These are phyloP conservation scores for Stenurella melanura DNA, from an alignment of 2,888 invertebrate genomes.

Conservation along the genomic window DNA sequence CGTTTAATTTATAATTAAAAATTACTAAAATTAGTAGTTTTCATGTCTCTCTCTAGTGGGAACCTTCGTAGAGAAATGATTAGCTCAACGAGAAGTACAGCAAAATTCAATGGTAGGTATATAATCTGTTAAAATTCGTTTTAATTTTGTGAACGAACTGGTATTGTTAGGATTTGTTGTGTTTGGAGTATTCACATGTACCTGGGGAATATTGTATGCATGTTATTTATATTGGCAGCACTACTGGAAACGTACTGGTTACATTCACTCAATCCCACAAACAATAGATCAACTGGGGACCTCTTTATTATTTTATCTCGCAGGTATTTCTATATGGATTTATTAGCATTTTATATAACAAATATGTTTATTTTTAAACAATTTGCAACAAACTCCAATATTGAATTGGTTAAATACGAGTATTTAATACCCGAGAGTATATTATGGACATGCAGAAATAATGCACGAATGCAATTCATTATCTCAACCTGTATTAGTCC, in stretches of 20 bases:
- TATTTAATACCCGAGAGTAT: background rate
- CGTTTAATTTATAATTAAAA: too few species aligned
- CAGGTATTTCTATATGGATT: conserved; percentile 51
- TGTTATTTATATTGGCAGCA: conserved; percentile 54
- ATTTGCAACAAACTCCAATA: background rate
- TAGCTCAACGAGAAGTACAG: background rate
- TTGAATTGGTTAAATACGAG: background rate
- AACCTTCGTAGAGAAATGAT: background rate
- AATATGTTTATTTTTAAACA: conserved; percentile 1
- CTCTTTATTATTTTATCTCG: conserved; percentile 55
- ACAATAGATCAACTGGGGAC: conserved; percentile 54
- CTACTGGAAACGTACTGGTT: conserved; percentile 51
- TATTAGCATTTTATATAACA: conserved; percentile 42
- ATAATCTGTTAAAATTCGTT: background rate
- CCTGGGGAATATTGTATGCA: conserved; percentile 44
- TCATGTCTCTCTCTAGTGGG: background rate
- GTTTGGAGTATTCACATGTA: conserved; percentile 4
- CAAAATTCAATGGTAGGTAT: background rate
- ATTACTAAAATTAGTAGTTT: background rate
- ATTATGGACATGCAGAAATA: background rate
- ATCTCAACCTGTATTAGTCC: too few species aligned
- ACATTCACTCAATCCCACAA: conserved; percentile 45
- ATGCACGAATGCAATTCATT: too few species aligned
- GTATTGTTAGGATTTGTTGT: conserved; percentile 13
- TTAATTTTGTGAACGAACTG: conserved; percentile 17